Evolutionary conservation across 2,113 vertebrate genomes (phyloP).

Genomic region (Dipodomys stephensi): DNA sequence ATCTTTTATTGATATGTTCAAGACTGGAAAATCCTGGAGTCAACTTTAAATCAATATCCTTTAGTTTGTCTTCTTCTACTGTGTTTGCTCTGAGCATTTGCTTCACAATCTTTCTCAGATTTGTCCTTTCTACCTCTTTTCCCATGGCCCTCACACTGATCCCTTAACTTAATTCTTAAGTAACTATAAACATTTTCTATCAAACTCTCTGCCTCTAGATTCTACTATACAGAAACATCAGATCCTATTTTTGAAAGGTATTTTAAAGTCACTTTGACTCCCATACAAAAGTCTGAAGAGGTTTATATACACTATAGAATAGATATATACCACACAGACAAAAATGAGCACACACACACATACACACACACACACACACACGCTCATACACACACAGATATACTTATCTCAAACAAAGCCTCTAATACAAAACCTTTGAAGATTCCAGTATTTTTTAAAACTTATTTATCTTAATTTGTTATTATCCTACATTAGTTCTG

Average conservation of each 20-base stretch:
- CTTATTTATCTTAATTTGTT: not conserved
- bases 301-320: not conserved
- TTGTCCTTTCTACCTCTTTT: slow-evolving; percentile 46
- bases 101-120: not conserved
- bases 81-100: slow-evolving; percentile 42
- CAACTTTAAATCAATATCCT: slow-evolving; percentile 43
- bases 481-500: too few relatives aligned
- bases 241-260: not conserved
- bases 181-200: slow-evolving; percentile 56
- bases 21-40: not conserved
- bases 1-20: slow-evolving; percentile 13
- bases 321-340: not conserved
- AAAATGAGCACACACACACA: not conserved
- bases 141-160: slow-evolving; percentile 3
- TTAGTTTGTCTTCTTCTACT: slow-evolving; percentile 36
- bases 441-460: not conserved
- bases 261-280: slow-evolving; percentile 8
- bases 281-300: not conserved
- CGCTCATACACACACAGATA: not conserved
- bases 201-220: not conserved
- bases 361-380: not conserved
- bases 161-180: slow-evolving; percentile 48
- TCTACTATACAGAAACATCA: not conserved
- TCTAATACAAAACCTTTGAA: not conserved
- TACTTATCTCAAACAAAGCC: not conserved